Base-by-base conservation (phyloP, 1,140 invertebrate species). In the Magallana gigas region DNA sequence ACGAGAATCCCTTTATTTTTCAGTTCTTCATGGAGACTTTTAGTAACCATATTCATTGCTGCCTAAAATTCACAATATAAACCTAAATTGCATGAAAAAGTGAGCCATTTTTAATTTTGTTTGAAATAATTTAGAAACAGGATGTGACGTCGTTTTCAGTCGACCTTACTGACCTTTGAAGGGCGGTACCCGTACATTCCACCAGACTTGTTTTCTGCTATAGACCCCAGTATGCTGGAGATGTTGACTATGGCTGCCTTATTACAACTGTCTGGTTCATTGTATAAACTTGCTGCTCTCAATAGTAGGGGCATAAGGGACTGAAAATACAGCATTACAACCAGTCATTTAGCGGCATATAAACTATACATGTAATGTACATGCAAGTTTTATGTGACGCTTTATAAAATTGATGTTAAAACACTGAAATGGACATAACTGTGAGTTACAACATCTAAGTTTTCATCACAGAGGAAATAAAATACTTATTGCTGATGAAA, bases 11-110 rank as follows among this genome's bases (percentile, higher is more conserved):
- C 96, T 91, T 97, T 95, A 57, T 96, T 95, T 92, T 96, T 96
- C 57, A 98, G 95, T 94, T 98, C 98, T 12, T 97, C 93, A 91
- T 97, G 97, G 96, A 98, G 95, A 2, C 97, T 97, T 94, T 97
- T 97, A 14, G 98, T 98, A 7, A 97, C 96, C 90, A 97, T 97
- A 95, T 98, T 98, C 29, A 98, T 91, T 7, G 97, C 98, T 62
- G 97, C 96, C 97, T 98, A 93, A 84, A 96, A 96, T 89, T 88
- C 3, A 48, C 36, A 48, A 48, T 48, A 48, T 48, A 48, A 48
- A 48, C 0, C 36, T 48, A 48, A 48, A 48, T 48, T 48, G 36
- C 36, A 48, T 48, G 2, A 48, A 48, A 48, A 48, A 4, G 36
- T 48, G 36, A 48, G 36, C 36, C 2, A 48, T 48, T 48, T 48